Evolutionary conservation across 2,797 vertebrate species (phyloP), one percentile per base, ranked within the genome.

Genomic region (Manis javanica): DNA sequence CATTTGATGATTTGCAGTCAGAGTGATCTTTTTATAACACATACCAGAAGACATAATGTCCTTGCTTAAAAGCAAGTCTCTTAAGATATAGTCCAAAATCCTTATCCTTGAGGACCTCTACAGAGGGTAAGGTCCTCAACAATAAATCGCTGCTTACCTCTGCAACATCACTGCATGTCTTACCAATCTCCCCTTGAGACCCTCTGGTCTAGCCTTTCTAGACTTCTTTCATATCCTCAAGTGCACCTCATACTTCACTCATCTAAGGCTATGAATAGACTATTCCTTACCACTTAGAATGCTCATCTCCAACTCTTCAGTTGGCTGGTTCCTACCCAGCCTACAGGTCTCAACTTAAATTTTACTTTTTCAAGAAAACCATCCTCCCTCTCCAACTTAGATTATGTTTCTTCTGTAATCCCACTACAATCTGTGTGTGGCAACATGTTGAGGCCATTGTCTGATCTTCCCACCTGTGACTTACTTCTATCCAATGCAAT

Each of bases 1-100:
- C 34, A 63, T 63, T 29, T 61, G n/a, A 53, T 49, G 46, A 39
- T 39, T 31, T 68, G 2, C 24, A 82, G 49, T 94, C 69, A 75
- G 16, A 55, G 2, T 29, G 42, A 57, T 74, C 85, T 59, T 90
- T 59, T 61, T 59, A 94, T 69, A 78, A 78, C 26, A 14, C 39
- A 61, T 82, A 89, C 61, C 14, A 34, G 15, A 85, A 61, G 11
- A 90, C 18, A 69, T 69, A 23, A 84, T 4, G 15, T 8, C 34
- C 61, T 23, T 21, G 24, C 71, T 94, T 68, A 77, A 90, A 94
- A 94, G 37, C 37, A 89, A 89, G 31, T 74, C 9, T 26, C 53
- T 5, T 66, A 74, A 82, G 49, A 75, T 83, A 75, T 84, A 94
- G 3, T 94, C 19, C 69, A 49, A 84, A 89, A 93, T 79, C 42